Base-by-base conservation (phyloP, 2,888 invertebrate genomes). In the Hyposoter dolosus region DNA sequence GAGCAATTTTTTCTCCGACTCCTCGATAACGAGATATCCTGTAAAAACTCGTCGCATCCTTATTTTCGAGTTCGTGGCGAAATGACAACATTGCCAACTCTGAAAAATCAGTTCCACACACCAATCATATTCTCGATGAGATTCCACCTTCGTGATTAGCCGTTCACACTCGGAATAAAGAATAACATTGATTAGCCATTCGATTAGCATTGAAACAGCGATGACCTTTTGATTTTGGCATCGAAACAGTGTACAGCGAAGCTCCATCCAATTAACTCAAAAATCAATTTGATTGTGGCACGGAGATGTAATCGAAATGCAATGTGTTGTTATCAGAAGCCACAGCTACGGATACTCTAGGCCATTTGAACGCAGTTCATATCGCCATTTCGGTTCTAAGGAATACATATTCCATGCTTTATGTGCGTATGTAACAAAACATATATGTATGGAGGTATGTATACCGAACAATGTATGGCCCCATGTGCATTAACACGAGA, bases 281-380 rank as follows among this genome's bases (percentile, higher is more conserved):
- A 81, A 66, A 72, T 68, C 35, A 71, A 65, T 80, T 77, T 74
- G 32, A 32, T 28, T 15, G 28, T 45, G 23, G 60, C 72, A 77
- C 19, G 66, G 35, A 71, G 66, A 77, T 65, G 65, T 43, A 63
- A 77, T 84, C 66, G 72, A 81, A 68, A 81, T 19, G 45, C 66
- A 77, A 60, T 47, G 56, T 60, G 72, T 35, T 77, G 72, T 72
- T 68, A 74, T 77, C 66, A 74, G 40, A 66, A 50, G 15, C 66
- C 53, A 53, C 56, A 47, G 66, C 6, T 74, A n/a, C 47, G 35
- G 35, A n/a, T 43, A 53, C 69, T 28, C 28, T 19, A 10, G 40
- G 56, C 35, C 40, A 81, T 40, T 65, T 78, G n/a, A n/a, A n/a
- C 23, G 66, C 4, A 23, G 56, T 50, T 84, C 19, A 43, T 28